A percentile compares a stretch with the other conserved stretches of the same genome.
These are phyloP conservation scores for Tenthredo mesomela DNA, from an alignment of 2,888 invertebrate species.

Conservation along the genomic window DNA sequence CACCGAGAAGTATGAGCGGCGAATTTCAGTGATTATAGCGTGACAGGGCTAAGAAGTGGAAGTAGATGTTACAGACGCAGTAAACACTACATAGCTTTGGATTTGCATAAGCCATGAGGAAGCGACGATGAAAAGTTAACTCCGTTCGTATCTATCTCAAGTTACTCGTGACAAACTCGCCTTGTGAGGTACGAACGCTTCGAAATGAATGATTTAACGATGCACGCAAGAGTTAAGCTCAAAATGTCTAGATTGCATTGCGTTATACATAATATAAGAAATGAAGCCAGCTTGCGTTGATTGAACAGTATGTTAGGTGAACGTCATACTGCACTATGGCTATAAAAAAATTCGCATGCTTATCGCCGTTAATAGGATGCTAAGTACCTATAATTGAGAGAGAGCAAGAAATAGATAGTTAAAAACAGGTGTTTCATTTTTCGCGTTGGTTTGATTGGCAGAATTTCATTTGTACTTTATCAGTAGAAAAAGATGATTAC, in stretches of 20 bases:
- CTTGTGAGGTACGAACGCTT: neutral
- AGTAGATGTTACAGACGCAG: constrained; percentile 46
- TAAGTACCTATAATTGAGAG: neutral
- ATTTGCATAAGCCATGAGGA: constrained; percentile 58
- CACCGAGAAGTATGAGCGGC: neutral
- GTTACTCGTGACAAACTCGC: neutral
- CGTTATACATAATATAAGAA: neutral
- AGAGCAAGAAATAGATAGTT: neutral
- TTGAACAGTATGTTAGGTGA: neutral
- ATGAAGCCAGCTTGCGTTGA: neutral
- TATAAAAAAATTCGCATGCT: neutral
- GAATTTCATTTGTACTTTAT: neutral
- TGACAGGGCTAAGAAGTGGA: neutral
- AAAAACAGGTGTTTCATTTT: neutral
- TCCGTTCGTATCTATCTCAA: constrained; percentile 18
- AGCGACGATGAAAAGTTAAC: constrained; percentile 7
- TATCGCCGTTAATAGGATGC: neutral
- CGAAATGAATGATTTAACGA: neutral
- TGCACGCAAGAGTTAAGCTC: neutral
- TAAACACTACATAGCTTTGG: constrained; percentile 60
- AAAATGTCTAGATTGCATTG: neutral
- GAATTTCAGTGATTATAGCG: neutral
- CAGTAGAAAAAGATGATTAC: neutral
- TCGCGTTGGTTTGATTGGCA: neutral
- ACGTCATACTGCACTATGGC: neutral